These are phyloP conservation scores for Arctopsyche grandis DNA, from an alignment of 1,140 invertebrate genomes.

Conservation along the genomic window DNA sequence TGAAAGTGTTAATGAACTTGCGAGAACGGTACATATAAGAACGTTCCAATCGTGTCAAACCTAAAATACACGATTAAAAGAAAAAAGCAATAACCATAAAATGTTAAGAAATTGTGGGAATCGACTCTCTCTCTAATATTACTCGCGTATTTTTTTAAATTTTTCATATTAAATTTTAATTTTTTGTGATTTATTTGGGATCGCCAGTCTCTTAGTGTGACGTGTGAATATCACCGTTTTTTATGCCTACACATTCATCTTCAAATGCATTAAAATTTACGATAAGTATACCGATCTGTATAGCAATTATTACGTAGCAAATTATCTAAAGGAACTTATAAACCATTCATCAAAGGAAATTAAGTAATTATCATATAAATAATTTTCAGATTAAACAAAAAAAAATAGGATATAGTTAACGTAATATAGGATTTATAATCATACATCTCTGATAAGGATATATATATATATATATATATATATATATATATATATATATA, in stretches of 20 bases:
- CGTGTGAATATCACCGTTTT: neutral
- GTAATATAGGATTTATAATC: neutral
- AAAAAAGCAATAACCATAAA: conserved; percentile 23
- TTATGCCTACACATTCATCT: neutral
- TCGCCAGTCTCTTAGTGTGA: neutral
- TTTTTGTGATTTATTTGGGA: neutral
- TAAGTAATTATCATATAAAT: conserved; percentile 16
- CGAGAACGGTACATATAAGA: neutral
- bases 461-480: too few relatives aligned
- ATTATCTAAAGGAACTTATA: conserved; percentile 37
- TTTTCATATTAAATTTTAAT: neutral
- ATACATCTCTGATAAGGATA: too few relatives aligned
- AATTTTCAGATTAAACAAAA: neutral
- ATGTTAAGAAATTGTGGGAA: conserved; percentile 13
- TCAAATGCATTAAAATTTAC: neutral
- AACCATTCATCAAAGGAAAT: conserved; percentile 23
- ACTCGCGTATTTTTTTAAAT: neutral
- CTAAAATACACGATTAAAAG: neutral
- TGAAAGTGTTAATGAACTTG: conserved; percentile 18
- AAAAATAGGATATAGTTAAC: neutral
- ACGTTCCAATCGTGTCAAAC: conserved; percentile 6
- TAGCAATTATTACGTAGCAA: conserved; percentile 13
- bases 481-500: too few relatives aligned
- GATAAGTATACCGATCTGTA: neutral
- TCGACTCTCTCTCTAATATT: neutral